phyloP scores from a whole-genome alignment of 2,888 invertebrate species.

The Diabrotica balteata region DNA sequence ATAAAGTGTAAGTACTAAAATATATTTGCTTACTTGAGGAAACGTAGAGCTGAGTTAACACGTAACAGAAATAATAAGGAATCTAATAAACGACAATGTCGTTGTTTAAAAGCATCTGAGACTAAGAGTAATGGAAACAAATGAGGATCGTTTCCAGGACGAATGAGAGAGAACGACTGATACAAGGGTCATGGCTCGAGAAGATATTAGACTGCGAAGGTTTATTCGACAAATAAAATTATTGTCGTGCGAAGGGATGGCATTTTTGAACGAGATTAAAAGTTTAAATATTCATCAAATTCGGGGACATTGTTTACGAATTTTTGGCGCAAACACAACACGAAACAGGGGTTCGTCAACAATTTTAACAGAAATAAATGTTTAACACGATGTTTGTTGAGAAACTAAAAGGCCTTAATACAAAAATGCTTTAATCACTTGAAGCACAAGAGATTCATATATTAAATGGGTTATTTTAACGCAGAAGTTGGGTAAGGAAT shows the following conservation, averaged over 20 bases:
- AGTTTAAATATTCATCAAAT: constrained; percentile 19
- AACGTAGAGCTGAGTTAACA: constrained; percentile 21
- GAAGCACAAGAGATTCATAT: too few relatives aligned
- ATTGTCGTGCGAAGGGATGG: constrained; percentile 15
- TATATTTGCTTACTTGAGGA: constrained; percentile 24
- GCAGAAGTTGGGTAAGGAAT: too few relatives aligned
- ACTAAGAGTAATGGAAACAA: constrained; percentile 50
- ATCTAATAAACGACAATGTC: constrained; percentile 43
- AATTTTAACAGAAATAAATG: too few relatives aligned
- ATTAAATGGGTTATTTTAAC: too few relatives aligned
- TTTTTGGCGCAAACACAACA: too few relatives aligned
- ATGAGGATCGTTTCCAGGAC: constrained; percentile 42
- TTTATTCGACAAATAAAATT: constrained; percentile 17
- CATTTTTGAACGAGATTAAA: constrained; percentile 19
- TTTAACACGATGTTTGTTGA: too few relatives aligned
- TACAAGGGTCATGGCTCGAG: too few relatives aligned
- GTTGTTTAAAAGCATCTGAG: constrained; percentile 37
- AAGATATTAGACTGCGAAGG: constrained; percentile 14
- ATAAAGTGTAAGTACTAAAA: constrained; percentile 16
- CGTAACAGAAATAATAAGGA: constrained; percentile 41
- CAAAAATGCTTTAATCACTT: too few relatives aligned
- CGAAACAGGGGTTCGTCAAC: too few relatives aligned
- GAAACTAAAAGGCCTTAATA: too few relatives aligned
- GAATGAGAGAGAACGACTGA: too few relatives aligned
- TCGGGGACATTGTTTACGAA: constrained; percentile 10